Evolutionary conservation across 30 jellyfish, hydroid and myxozoan species (phyloP), one percentile per base, ranked within the genome.

Genomic region (Nemopilema nomurai): DNA sequence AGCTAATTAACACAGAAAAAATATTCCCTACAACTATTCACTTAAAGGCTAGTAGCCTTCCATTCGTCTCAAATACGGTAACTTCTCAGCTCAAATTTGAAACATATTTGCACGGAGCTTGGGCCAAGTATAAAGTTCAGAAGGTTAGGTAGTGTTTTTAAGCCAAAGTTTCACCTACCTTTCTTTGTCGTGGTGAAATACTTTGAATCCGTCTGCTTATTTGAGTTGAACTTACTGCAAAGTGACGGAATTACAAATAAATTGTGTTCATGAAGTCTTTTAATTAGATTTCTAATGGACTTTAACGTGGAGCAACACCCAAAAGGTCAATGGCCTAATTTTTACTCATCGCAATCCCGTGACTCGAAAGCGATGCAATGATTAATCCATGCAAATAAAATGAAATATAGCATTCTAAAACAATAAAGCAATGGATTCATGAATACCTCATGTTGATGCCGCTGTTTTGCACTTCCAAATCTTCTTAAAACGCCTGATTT

Each of bases 121-220:
- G n/a, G n/a, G n/a, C n/a, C n/a, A n/a, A n/a, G n/a, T n/a, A n/a
- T n/a, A n/a, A n/a, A n/a, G n/a, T n/a, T n/a, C n/a, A n/a, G n/a
- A n/a, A n/a, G n/a, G n/a, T n/a, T n/a, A n/a, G n/a, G n/a, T n/a
- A n/a, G n/a, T n/a, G n/a, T n/a, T n/a, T n/a, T n/a, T n/a, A n/a
- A n/a, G n/a, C n/a, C n/a, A n/a, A n/a, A n/a, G n/a, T n/a, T n/a
- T 1, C 21, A 49, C 71, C 51, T 86, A 92, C 98, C 98, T 82
- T 92, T 92, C 87, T 92, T 92, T 62, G 98, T 92, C 76, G 98
- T 92, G 83, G 98, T 92, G 91, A 92, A 92, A 51, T 92, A 92
- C 68, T 92, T 92, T 23, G 98, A 92, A 67, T 92, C 98, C 4
- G 98, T 86, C 93, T 85, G 91, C 79, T 85, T 91, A 74, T 64